Evolutionary conservation across 2,888 invertebrate species (phyloP).

Genomic region (Tholera decimalis): DNA sequence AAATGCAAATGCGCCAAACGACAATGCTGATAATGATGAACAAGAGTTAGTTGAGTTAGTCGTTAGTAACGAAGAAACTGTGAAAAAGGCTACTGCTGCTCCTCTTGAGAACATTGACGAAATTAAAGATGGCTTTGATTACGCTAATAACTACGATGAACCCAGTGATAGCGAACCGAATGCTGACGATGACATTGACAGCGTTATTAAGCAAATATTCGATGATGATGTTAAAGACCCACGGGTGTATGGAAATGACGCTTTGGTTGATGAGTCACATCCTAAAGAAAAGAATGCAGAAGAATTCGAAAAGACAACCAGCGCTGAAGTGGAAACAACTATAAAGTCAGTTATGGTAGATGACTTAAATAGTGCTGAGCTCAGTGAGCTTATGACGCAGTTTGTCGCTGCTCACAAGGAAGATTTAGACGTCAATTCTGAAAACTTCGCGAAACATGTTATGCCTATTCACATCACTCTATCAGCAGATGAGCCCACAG

Average conservation of each 20-base stretch:
- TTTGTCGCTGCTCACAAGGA: slow-evolving; percentile 69
- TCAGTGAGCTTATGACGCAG: slow-evolving; percentile 71
- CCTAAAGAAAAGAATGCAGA: slow-evolving; percentile 52
- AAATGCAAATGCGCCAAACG: slow-evolving; percentile 1
- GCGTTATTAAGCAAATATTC: slow-evolving; percentile 36
- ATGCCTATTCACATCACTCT: slow-evolving; percentile 72
- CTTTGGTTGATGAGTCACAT: slow-evolving; percentile 65
- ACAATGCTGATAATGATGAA: slow-evolving; percentile 5
- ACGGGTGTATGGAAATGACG: slow-evolving; percentile 70
- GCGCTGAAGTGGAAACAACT: slow-evolving; percentile 10
- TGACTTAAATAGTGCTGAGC: slow-evolving; percentile 69
- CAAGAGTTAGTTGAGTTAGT: neutral
- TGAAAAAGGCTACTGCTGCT: neutral
- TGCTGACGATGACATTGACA: slow-evolving; percentile 45
- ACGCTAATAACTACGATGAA: slow-evolving; percentile 38
- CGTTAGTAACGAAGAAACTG: neutral
- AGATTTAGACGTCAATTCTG: slow-evolving; percentile 69
- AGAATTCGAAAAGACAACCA: slow-evolving; percentile 46
- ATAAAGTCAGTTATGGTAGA: slow-evolving; percentile 61
- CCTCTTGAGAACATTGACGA: slow-evolving; percentile 4
- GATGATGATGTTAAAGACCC: slow-evolving; percentile 35
- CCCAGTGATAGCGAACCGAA: slow-evolving; percentile 31
- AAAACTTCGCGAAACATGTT: slow-evolving; percentile 63
- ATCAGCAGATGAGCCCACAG: slow-evolving; percentile 70
- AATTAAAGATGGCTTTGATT: slow-evolving; percentile 14